Evolutionary conservation across 2,888 invertebrate species (phyloP), one percentile per base, ranked within the genome.

Genomic region (Chymomyza caudatula): DNA sequence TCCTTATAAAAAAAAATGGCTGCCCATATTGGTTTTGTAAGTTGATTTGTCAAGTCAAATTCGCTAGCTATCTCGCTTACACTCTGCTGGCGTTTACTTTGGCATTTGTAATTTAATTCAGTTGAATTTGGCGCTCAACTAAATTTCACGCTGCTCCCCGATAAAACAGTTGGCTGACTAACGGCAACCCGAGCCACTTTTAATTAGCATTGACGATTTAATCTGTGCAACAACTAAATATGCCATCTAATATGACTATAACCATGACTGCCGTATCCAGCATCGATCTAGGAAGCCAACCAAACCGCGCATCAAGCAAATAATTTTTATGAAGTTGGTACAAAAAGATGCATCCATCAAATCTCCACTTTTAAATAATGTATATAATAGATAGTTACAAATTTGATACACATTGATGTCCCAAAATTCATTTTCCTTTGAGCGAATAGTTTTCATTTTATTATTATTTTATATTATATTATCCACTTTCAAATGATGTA

Each of bases 141-240:
- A n/a, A n/a, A n/a, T 53, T 53, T 23, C 29, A 11, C 29, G 13
- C 15, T 53, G 53, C 29, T 23, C 17, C 25, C 20, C 19, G 23
- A 52, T 19, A 20, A 52, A 52, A 4, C 25, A 13, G 44, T 20
- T 17, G 76, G 75, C 19, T 22, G 20, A 3, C 19, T 6, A 51
- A 20, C 51, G 51, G 51, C n/a, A 44, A 51, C 17, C 15, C 19
- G 3, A 17, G 2, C 44, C 22, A 11, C 69, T 59, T 63, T 59
- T 63, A 63, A 71, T 57, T 70, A 66, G 82, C 67, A 85, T 78
- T 87, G 79, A 88, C 86, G 87, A 83, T 85, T 87, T 86, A 87
- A 87, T 88, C 81, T 82, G 67, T 65, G 63, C 61, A 37, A 37
- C 29, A 11, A 37, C 29, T 37, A 37, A 37, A 37, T 37, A 37